Conservation (phyloP, 92 coral and sea anemone genomes). For the Bergia puertoricense region DNA sequence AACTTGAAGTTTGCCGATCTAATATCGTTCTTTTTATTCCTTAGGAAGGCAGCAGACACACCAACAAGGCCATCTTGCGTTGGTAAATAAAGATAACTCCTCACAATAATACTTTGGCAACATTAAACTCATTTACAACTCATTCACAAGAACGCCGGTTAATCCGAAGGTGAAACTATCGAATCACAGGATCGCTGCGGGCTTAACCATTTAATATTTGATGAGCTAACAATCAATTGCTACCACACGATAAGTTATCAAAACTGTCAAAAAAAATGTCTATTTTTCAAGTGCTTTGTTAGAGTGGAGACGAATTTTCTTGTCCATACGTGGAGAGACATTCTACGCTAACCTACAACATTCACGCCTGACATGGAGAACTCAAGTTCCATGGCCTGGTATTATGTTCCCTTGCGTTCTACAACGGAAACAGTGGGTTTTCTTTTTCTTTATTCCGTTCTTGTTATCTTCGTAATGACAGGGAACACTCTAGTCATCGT, state of each 20-base stretch:
- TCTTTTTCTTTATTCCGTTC: conserved; percentile 54
- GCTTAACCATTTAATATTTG: conserved; percentile 15
- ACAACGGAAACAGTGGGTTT: conserved; percentile 55
- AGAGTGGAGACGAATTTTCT: background rate
- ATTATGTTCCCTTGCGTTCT: conserved; percentile 47
- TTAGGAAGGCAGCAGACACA: background rate
- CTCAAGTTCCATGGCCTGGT: conserved; percentile 22
- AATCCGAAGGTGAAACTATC: background rate
- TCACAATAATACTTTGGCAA: background rate
- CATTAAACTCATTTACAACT: background rate
- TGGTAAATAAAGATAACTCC: background rate
- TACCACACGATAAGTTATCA: background rate
- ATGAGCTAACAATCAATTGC: conserved; percentile 22
- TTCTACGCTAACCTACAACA: background rate
- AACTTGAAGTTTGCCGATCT: background rate
- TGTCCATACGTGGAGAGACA: background rate
- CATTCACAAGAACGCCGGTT: background rate
- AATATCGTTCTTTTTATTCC: background rate
- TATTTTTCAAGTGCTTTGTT: conserved; percentile 22
- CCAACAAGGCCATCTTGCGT: background rate
- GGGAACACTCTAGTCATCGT: conserved; percentile 73
- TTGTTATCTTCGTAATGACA: conserved; percentile 51
- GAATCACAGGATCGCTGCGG: conserved; percentile 20
- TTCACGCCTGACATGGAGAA: background rate
- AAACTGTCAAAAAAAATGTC: conserved; percentile 19